Evolutionary conservation across 2,888 invertebrate species (phyloP).

Genomic region (Leptinotarsa juncta): DNA sequence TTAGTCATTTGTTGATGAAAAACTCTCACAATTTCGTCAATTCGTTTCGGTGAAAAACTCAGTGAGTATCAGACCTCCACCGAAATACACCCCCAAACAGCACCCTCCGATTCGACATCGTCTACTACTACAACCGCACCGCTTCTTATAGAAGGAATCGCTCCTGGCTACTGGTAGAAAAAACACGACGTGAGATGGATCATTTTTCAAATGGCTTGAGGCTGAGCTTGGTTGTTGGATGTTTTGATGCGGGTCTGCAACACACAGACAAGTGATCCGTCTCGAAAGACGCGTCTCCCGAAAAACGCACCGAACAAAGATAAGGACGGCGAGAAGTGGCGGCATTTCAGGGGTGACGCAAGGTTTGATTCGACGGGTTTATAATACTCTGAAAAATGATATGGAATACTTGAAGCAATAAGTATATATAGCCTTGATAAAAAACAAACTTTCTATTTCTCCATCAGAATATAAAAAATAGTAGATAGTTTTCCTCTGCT

Average conservation of each 20-base stretch:
- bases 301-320: conserved; percentile 43
- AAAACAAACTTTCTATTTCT: no score
- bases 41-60: not conserved
- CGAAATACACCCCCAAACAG: not conserved
- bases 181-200: conserved; percentile 64
- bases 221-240: conserved; percentile 63
- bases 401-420: no score
- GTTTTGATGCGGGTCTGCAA: conserved; percentile 65
- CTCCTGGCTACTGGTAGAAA: conserved; percentile 54
- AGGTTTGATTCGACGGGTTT: not conserved
- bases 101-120: conserved; percentile 5
- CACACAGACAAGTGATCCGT: conserved; percentile 48
- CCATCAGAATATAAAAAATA: no score
- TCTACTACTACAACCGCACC: not conserved
- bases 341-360: not conserved
- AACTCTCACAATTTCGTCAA: no score
- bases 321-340: conserved; percentile 52
- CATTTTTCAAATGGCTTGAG: conserved; percentile 66
- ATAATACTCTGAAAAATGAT: no score
- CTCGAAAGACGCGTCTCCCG: conserved; percentile 40
- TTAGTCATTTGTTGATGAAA: no score
- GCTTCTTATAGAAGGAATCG: conserved; percentile 45
- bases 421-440: no score
- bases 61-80: not conserved
- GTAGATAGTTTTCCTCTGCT: no score